Conservation (phyloP, 2,113 vertebrate species). For the Nansenia antarctica region DNA sequence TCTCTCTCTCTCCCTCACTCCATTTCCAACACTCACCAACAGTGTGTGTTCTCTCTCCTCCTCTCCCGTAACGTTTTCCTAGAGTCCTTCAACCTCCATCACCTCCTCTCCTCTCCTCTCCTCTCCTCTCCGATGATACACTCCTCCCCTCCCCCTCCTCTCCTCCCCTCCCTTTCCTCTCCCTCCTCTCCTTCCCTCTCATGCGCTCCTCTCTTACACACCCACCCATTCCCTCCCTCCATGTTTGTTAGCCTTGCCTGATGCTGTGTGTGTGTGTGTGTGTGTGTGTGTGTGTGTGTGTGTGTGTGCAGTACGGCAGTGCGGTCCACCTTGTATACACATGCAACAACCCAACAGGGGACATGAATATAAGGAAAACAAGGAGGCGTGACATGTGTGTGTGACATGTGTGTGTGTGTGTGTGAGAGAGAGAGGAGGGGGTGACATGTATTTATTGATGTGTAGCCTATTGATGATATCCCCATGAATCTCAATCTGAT, state of each 20-base stretch:
- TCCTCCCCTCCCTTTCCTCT: constrained; percentile 13
- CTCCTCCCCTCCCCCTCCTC: neutral
- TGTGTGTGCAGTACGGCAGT: neutral
- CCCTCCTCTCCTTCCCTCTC: neutral
- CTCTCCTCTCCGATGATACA: no score
- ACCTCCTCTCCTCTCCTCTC: neutral
- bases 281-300: neutral
- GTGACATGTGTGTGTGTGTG: neutral
- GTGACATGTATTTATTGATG: neutral
- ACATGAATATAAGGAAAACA: neutral
- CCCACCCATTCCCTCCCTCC: neutral
- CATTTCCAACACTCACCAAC: neutral
- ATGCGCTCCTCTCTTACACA: neutral
- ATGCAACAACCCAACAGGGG: neutral
- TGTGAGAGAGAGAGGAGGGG: neutral
- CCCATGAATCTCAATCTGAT: neutral
- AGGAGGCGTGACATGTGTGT: neutral
- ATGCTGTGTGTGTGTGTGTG: neutral
- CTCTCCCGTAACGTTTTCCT: neutral
- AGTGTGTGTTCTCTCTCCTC: constrained; percentile 3
- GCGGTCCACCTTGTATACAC: neutral
- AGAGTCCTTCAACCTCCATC: neutral
- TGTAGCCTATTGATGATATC: no score
- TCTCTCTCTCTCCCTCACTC: neutral
- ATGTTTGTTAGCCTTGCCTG: neutral